Evolutionary conservation across 2,797 vertebrate species (phyloP), one percentile per base, ranked within the genome.

Genomic region (Myiotriccus ornatus): DNA sequence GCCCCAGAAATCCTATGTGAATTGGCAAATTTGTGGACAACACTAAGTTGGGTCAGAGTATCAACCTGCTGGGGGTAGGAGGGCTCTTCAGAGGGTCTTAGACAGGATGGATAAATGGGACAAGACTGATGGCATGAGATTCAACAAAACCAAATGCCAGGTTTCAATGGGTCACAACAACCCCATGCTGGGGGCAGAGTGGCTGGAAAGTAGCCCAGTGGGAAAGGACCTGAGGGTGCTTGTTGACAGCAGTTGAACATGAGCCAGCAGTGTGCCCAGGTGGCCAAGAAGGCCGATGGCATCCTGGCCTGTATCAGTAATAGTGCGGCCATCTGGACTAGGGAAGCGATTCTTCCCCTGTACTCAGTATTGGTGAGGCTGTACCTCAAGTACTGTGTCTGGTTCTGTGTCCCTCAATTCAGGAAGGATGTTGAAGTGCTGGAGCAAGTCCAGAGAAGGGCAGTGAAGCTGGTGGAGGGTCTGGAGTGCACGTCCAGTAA

Each of bases 341-440:
- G 52, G 22, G 19, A 28, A 17, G 10, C 0, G 16, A 30, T 0
- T 50, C 19, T n/a, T 4, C 11, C 7, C 4, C 23, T 64, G 5
- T 7, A 4, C 19, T 49, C 0, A 0, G 1, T 8, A 12, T 32
- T 59, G n/a, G 3, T 46, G 46, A 80, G 27, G 11, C 4, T 1
- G 0, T 12, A 22, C 12, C 17, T 59, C 4, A 0, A 39, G 7
- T 19, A 12, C 20, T 22, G 11, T 44, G 27, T 14, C 2, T 39
- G 15, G 16, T 59, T 65, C 6, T 73, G 28, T 20, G 60, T 17
- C 7, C 4, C 7, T 44, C 28, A 39, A 2, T 57, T 1, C 18
- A 34, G 14, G n/a, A 65, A 24, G 46, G 23, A 37, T 24, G 3
- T 12, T 4, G n/a, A 52, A 12, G 9, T 39, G 28, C 16, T n/a